Conservation (phyloP, 64 coral and sea anemone genomes). For the Porites lutea region DNA sequence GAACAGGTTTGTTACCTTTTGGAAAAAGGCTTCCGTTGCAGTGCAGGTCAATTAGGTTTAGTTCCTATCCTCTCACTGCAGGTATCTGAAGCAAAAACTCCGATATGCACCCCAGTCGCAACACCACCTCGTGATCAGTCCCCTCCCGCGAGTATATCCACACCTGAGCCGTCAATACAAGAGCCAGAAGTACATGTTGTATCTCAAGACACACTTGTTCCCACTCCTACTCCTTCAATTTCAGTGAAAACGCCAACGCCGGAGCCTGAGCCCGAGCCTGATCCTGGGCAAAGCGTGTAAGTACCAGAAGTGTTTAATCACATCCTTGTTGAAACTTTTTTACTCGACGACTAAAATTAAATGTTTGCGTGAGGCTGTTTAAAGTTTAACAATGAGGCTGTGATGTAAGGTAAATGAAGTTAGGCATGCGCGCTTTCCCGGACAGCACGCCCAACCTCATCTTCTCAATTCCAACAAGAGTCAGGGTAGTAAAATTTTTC, state of each 20-base stretch:
- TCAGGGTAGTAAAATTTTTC: too few species aligned
- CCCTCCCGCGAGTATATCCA: conserved; percentile 61
- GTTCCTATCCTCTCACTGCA: neutral
- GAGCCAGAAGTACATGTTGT: conserved; percentile 50
- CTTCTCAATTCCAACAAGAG: too few species aligned
- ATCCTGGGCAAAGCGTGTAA: conserved; percentile 45
- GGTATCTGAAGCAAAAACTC: conserved; percentile 57
- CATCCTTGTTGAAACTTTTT: too few species aligned
- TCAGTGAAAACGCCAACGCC: conserved; percentile 68
- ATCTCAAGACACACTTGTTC: conserved; percentile 38
- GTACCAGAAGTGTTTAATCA: neutral
- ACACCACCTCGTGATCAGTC: conserved; percentile 77
- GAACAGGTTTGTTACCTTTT: neutral
- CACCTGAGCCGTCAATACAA: conserved; percentile 83
- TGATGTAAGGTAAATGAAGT: too few species aligned
- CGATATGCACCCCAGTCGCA: conserved; percentile 71
- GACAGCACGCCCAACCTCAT: too few species aligned
- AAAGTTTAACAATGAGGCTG: too few species aligned
- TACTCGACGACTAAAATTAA: too few species aligned
- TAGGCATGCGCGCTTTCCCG: too few species aligned
- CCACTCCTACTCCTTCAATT: conserved; percentile 65
- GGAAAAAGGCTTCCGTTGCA: neutral
- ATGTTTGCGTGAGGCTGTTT: too few species aligned
- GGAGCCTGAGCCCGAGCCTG: conserved; percentile 62
- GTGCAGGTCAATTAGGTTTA: neutral